Evolutionary conservation across 2,797 vertebrate species (phyloP).

Genomic region (Otolemur crassicaudatus): DNA sequence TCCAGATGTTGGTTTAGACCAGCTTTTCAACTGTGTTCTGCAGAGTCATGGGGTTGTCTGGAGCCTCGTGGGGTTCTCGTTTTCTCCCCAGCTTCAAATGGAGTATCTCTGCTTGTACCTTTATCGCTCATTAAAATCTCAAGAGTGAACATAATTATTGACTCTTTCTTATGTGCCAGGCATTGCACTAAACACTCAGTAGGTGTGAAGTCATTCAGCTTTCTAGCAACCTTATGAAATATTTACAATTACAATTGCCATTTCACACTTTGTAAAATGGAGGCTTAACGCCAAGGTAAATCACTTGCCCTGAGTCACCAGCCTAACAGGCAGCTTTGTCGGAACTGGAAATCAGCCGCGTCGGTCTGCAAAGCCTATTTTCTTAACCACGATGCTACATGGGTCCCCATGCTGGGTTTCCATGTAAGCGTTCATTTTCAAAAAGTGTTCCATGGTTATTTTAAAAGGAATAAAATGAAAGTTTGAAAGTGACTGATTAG

Average conservation of each 20-base stretch:
- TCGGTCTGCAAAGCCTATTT: conserved; percentile 48
- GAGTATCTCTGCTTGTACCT: not conserved
- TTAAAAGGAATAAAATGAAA: conserved; percentile 70
- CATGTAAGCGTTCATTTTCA: conserved; percentile 68
- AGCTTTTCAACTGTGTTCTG: not conserved
- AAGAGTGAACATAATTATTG: conserved; percentile 23
- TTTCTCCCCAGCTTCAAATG: not conserved
- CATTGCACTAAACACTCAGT: conserved; percentile 47
- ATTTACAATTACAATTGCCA: conserved; percentile 55
- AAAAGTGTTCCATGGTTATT: conserved; percentile 56
- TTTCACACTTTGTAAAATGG: conserved; percentile 36
- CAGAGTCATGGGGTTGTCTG: not conserved
- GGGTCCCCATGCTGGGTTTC: conserved; percentile 53
- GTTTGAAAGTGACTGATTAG: conserved; percentile 74
- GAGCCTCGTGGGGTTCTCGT: not conserved
- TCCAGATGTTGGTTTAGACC: not conserved
- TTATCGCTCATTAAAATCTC: conserved; percentile 38
- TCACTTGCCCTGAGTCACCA: conserved; percentile 44
- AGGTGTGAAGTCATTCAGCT: conserved; percentile 62
- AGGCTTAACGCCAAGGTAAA: conserved; percentile 61
- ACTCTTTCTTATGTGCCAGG: conserved; percentile 18
- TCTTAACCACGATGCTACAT: conserved; percentile 44
- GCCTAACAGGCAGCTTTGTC: conserved; percentile 63
- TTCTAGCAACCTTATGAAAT: conserved; percentile 64
- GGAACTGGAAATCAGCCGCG: conserved; percentile 54